phyloP scores from a whole-genome alignment of 2,888 invertebrate genomes.

The Therioaphis trifolii region DNA sequence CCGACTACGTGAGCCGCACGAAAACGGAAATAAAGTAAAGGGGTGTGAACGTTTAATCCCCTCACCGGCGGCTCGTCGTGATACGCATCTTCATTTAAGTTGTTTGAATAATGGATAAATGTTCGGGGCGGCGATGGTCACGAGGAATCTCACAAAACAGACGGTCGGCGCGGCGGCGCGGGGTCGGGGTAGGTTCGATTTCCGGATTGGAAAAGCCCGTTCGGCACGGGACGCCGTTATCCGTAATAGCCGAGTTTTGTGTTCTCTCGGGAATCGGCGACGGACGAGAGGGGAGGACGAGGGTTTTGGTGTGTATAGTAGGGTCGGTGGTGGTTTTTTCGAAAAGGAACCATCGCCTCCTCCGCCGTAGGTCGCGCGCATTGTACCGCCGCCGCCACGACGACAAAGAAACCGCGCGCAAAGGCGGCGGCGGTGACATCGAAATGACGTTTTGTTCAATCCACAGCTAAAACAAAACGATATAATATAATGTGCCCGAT shows the following conservation, averaged over 20 bases:
- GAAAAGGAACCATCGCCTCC: background rate
- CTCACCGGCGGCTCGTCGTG: background rate
- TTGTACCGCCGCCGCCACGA: background rate
- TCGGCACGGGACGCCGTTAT: conserved; percentile 24
- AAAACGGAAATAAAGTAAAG: conserved; percentile 56
- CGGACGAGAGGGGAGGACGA: background rate
- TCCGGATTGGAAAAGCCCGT: conserved; percentile 52
- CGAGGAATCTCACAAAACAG: background rate
- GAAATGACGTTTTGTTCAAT: background rate
- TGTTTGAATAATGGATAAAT: conserved; percentile 57
- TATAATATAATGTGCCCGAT: background rate
- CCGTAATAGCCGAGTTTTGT: background rate
- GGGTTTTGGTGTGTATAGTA: background rate
- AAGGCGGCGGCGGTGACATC: background rate
- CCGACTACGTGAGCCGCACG: conserved; percentile 20
- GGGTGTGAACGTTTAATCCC: conserved; percentile 56
- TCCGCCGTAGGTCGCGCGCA: background rate
- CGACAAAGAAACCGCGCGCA: background rate
- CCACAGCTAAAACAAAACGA: background rate
- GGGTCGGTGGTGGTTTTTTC: background rate
- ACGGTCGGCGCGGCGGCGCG: too few species aligned
- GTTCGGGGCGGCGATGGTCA: conserved; percentile 14
- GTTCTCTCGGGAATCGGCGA: conserved; percentile 4
- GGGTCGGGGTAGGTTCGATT: conserved; percentile 41
- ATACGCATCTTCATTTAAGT: conserved; percentile 62